These are phyloP conservation scores for Cataglyphis hispanica DNA, from an alignment of 1,140 invertebrate genomes.

Conservation along the genomic window DNA sequence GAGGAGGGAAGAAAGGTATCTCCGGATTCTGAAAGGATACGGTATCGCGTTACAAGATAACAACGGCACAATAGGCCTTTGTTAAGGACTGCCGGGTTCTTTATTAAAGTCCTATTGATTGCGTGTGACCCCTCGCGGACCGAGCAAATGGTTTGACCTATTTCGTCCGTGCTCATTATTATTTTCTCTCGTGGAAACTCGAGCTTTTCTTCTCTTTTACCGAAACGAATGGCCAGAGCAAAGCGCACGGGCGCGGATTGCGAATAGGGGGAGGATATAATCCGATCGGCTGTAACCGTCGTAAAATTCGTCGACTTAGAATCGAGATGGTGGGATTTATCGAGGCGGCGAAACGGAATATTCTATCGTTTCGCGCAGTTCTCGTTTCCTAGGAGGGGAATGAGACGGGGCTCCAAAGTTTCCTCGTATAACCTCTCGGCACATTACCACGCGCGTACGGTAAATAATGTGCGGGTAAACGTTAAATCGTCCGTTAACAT, in stretches of 20 bases:
- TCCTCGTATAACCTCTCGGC: constrained; percentile 28
- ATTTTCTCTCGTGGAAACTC: constrained; percentile 76
- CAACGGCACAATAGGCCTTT: constrained; percentile 81
- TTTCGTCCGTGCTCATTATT: constrained; percentile 75
- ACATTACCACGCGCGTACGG: constrained; percentile 41
- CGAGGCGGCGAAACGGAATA: constrained; percentile 32
- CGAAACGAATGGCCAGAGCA: not conserved
- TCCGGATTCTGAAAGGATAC: constrained; percentile 74
- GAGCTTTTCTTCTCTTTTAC: constrained; percentile 68
- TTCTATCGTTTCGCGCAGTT: constrained; percentile 43
- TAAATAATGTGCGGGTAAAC: constrained; percentile 69
- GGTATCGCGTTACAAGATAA: constrained; percentile 82
- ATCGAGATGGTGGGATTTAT: constrained; percentile 60
- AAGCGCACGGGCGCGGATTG: constrained; percentile 24
- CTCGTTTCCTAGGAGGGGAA: constrained; percentile 46
- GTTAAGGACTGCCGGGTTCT: constrained; percentile 72
- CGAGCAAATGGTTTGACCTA: constrained; percentile 71
- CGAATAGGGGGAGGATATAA: constrained; percentile 49
- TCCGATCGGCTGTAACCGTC: constrained; percentile 57
- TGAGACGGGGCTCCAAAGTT: constrained; percentile 46
- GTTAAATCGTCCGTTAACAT: constrained; percentile 75
- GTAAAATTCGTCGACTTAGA: constrained; percentile 47
- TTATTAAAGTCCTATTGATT: constrained; percentile 79
- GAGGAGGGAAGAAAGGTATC: constrained; percentile 70
- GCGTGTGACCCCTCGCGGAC: constrained; percentile 67